Evolutionary conservation across 1,140 invertebrate species (phyloP).

Genomic region (Drosophila subobscura): DNA sequence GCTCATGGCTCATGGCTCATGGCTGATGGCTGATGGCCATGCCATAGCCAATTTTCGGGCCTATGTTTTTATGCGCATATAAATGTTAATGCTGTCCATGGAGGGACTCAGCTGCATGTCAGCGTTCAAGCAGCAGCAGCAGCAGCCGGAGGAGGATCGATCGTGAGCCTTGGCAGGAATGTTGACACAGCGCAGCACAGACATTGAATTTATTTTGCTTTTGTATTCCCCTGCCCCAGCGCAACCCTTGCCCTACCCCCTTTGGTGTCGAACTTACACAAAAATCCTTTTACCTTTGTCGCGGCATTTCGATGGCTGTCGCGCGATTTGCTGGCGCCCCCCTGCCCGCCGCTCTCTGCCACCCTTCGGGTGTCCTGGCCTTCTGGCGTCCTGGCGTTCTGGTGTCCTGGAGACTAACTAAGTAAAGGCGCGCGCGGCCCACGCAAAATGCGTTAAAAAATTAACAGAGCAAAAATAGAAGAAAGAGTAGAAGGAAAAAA

Average conservation of each 20-base stretch:
- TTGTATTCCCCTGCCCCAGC: slow-evolving; percentile 8
- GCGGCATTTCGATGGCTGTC: slow-evolving; percentile 54
- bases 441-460: slow-evolving; percentile 70
- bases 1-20: too few relatives aligned
- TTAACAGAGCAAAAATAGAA: slow-evolving; percentile 43
- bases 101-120: too few relatives aligned
- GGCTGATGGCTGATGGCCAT: neutral
- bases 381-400: too few relatives aligned
- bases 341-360: too few relatives aligned
- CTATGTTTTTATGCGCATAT: slow-evolving; percentile 25
- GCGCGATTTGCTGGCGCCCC: slow-evolving; percentile 28
- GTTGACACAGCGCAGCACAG: slow-evolving; percentile 22
- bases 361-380: too few relatives aligned
- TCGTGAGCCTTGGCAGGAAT: neutral
- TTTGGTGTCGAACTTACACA: slow-evolving; percentile 52
- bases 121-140: too few relatives aligned
- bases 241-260: neutral
- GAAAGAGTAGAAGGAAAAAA: slow-evolving; percentile 6
- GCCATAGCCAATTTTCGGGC: slow-evolving; percentile 30
- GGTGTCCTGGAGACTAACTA: slow-evolving; percentile 35
- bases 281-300: slow-evolving; percentile 71
- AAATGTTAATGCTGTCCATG: slow-evolving; percentile 29
- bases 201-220: slow-evolving; percentile 50
- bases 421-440: slow-evolving; percentile 47
- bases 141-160: neutral